phyloP scores from a whole-genome alignment of 2,113 vertebrate species.

The Seriola dumerili region DNA sequence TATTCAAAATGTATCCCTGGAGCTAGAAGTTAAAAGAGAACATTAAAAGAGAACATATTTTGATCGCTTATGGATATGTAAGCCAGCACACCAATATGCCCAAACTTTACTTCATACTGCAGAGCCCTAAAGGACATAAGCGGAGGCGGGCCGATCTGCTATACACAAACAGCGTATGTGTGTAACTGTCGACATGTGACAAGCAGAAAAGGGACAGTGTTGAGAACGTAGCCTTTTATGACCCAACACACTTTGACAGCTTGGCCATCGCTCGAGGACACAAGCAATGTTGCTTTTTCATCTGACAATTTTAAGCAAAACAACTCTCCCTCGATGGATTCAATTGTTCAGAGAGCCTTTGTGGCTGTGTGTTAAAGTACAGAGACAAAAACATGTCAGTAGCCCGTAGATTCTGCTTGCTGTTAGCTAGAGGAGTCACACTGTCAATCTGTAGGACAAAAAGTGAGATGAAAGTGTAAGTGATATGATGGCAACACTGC shows the following conservation, averaged over 20 bases:
- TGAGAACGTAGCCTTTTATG: conserved; percentile 83
- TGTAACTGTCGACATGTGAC: conserved; percentile 80
- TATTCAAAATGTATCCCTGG: conserved; percentile 75
- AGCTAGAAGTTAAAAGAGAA: conserved; percentile 74
- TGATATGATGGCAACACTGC: conserved; percentile 64
- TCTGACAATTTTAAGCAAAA: conserved; percentile 79
- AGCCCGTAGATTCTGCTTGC: conserved; percentile 64
- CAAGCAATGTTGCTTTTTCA: conserved; percentile 79
- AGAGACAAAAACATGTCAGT: conserved; percentile 75
- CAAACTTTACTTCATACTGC: conserved; percentile 68
- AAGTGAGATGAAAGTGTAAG: conserved; percentile 73
- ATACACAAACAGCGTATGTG: conserved; percentile 74
- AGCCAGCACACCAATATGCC: conserved; percentile 65
- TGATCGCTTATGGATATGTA: conserved; percentile 78
- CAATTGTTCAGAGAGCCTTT: conserved; percentile 72
- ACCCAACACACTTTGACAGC: conserved; percentile 86
- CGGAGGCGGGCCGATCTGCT: conserved; percentile 63
- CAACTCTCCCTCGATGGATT: conserved; percentile 68
- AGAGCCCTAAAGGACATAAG: conserved; percentile 56
- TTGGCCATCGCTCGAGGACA: conserved; percentile 82
- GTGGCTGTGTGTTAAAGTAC: conserved; percentile 60
- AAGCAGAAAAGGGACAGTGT: conserved; percentile 85
- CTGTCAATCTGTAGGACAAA: conserved; percentile 77
- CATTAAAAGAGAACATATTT: conserved; percentile 78
- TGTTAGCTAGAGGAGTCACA: conserved; percentile 67